phyloP scores from a whole-genome alignment of 1,140 invertebrate species.

The Pentalonia nigronervosa region DNA sequence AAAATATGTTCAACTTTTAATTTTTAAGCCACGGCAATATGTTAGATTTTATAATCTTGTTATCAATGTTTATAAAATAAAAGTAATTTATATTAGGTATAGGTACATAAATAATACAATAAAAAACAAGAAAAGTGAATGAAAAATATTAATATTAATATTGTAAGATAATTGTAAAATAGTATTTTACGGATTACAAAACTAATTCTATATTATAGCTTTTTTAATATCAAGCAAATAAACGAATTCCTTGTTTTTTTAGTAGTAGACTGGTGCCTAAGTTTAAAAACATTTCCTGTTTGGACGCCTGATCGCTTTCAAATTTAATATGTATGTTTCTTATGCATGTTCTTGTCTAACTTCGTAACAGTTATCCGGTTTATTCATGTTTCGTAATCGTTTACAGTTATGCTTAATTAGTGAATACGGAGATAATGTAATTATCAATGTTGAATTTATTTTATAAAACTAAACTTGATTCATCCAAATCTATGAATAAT shows the following conservation, averaged over 20 bases:
- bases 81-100: not conserved
- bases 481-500: not conserved
- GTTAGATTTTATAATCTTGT: not conserved
- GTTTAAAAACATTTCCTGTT: conserved; percentile 41
- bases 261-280: not conserved
- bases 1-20: not conserved
- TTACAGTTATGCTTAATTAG: conserved; percentile 10
- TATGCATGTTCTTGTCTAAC: not conserved
- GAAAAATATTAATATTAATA: not conserved
- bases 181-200: not conserved
- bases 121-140: not conserved
- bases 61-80: not conserved
- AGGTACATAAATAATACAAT: not conserved
- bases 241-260: not conserved
- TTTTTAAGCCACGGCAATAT: not conserved
- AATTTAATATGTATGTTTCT: conserved; percentile 23
- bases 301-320: conserved; percentile 38
- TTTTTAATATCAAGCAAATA: not conserved
- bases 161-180: not conserved
- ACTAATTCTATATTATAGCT: not conserved
- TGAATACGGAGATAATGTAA: not conserved
- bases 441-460: not conserved
- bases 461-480: not conserved
- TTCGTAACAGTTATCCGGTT: conserved; percentile 37
- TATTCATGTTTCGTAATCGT: conserved; percentile 35